Evolutionary conservation across 2,113 vertebrate species (phyloP), one percentile per base, ranked within the genome.

Genomic region (Chaetodon trifascialis): DNA sequence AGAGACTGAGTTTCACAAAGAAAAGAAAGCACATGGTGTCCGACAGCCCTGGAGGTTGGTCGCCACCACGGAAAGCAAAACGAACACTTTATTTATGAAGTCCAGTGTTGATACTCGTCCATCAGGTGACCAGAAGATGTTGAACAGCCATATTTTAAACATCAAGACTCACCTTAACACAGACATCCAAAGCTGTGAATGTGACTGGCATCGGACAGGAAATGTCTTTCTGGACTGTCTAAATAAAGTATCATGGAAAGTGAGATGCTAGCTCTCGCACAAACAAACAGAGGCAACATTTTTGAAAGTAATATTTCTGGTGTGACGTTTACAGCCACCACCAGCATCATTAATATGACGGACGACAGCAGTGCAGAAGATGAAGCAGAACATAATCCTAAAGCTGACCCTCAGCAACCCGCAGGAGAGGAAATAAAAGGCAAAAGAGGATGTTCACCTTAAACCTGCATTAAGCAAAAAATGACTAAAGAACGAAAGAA

Each of bases 1-100:
- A 86, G 34, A 84, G 16, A 78, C 4, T 23, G 58, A 62, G 38
- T 52, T 21, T 65, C 62, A 71, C n/a, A 73, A n/a, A 55, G 25
- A 44, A 64, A 38, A 5, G 74, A 83, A 92, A 94, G 93, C 93
- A 94, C 92, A 94, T 81, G 5, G 74, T 66, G 54, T 78, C 34
- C 25, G 64, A 51, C 64, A 46, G 52, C 58, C 23, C 49, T n/a
- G 34, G 62, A 68, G 52, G 40, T 38, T 49, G 1, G 19, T 44
- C n/a, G 21, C 38, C 47, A 25, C 52, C 4, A 36, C 65, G 46
- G 77, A 54, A 68, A 74, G 34, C 23, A 56, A 59, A 16, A 63
- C 3, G 10, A 36, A 56, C n/a, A 38, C 73, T 63, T 75, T 73
- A 70, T 55, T 83, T 46, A 62, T 17, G 34, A 75, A 72, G 58